phyloP scores from a whole-genome alignment of 2,888 invertebrate genomes.

The Euplexia lucipara region DNA sequence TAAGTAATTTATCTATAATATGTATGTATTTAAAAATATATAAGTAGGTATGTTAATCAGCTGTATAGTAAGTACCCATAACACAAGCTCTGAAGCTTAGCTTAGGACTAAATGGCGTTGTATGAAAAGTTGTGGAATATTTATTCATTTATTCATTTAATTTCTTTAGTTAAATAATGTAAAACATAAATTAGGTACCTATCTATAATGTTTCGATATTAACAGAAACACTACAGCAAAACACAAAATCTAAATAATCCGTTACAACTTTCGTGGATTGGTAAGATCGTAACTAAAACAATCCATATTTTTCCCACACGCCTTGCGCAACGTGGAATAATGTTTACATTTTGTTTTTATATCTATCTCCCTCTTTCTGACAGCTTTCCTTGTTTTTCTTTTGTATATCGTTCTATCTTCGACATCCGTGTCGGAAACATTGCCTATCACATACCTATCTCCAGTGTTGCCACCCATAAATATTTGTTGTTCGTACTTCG shows the following conservation, averaged over 20 bases:
- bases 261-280: not conserved
- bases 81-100: too few species aligned
- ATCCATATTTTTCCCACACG: slow-evolving; percentile 3
- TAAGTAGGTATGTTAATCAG: too few species aligned
- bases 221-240: not conserved
- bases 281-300: not conserved
- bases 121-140: too few species aligned
- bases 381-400: slow-evolving; percentile 31
- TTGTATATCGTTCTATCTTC: slow-evolving; percentile 3
- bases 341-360: slow-evolving; percentile 6
- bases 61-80: too few species aligned
- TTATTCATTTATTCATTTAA: too few species aligned
- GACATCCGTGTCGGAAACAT: slow-evolving; percentile 15
- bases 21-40: too few species aligned
- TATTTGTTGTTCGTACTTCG: slow-evolving; percentile 5
- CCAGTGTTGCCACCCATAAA: not conserved
- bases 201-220: too few species aligned
- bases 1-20: too few species aligned
- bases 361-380: not conserved
- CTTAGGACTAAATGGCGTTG: too few species aligned
- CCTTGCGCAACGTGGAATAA: slow-evolving; percentile 1
- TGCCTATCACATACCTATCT: slow-evolving; percentile 7
- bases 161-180: too few species aligned
- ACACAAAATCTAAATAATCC: slow-evolving; percentile 1
- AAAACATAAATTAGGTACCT: too few species aligned